phyloP scores from a whole-genome alignment of 2,113 vertebrate species.

The Pao palembangensis region DNA sequence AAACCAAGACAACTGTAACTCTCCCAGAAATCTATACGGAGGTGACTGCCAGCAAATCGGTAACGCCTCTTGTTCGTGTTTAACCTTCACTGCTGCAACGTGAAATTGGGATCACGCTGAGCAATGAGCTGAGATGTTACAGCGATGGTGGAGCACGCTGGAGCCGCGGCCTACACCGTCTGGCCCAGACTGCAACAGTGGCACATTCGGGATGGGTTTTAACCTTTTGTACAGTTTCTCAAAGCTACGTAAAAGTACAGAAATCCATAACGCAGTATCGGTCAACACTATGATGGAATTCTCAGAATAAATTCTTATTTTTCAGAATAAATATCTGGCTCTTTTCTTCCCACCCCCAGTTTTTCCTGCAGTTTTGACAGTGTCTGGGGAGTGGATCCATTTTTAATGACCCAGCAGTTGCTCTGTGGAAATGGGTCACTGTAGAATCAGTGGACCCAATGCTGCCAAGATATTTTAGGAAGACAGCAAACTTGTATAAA shows the following conservation, averaged over 20 bases:
- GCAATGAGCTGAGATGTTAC: slow-evolving; percentile 11
- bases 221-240: too few species aligned
- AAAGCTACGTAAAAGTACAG: too few species aligned
- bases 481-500: slow-evolving; percentile 5
- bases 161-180: not conserved
- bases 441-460: slow-evolving; percentile 22
- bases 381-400: slow-evolving; percentile 46
- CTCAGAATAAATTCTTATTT: too few species aligned
- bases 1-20: too few species aligned
- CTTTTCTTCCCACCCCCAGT: not conserved
- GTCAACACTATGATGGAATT: too few species aligned
- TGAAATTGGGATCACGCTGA: slow-evolving; percentile 27
- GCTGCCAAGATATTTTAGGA: slow-evolving; percentile 22
- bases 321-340: too few species aligned
- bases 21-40: too few species aligned
- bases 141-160: not conserved
- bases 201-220: too few species aligned
- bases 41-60: too few species aligned
- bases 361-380: slow-evolving; percentile 27
- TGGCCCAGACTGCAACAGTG: not conserved
- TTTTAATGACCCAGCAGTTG: slow-evolving; percentile 50
- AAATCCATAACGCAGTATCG: too few species aligned
- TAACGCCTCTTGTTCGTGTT: not conserved
- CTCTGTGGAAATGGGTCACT: slow-evolving; percentile 51
- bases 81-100: not conserved